Base-by-base conservation (phyloP, 1,140 invertebrate genomes). In the Habropoda laboriosa region DNA sequence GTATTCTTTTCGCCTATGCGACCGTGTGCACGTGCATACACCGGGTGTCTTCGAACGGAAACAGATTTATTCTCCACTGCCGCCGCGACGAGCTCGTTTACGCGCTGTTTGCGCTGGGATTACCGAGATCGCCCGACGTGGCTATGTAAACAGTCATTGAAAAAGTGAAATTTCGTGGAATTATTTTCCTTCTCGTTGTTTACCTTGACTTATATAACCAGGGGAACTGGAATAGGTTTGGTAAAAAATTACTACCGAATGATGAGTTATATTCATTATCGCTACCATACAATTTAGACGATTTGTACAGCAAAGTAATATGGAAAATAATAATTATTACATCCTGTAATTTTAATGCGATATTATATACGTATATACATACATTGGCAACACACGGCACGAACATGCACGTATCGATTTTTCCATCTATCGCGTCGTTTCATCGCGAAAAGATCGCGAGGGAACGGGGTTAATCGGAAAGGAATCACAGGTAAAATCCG, bases 1-100 rank as follows among this genome's bases (percentile, higher is more conserved):
- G 79, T 86, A 86, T 86, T 86, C 83, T 86, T 85, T 79, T 85
- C 82, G 78, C 49, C 49, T 76, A 72, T 80, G 77, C 73, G 85
- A 86, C 71, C 84, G 47, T 82, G 78, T 81, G 74, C 79, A 71
- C 68, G 64, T 38, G 8, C 35, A 73, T 74, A 70, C 74, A 86
- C 70, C 85, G 85, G 83, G 85, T 86, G 85, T 80, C 55, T 18
- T 8, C 8, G 32, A 58, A 60, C 21, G 38, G 16, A 18, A 30
- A 10, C 18, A 16, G 30, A 64, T 35, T 40, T 18, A 12, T 8
- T 38, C 0, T n/a, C 6, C 6, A 27, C 10, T 10, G 6, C 24
- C 0, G 4, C 10, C 35, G 3, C 18, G 3, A 10, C n/a, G 32
- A 40, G 18, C 7, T 66, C 32, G 18, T 4, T 24, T 24, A 5